Evolutionary conservation across 2,113 vertebrate genomes (phyloP).

Genomic region (Sinocyclocheilus rhinocerous): DNA sequence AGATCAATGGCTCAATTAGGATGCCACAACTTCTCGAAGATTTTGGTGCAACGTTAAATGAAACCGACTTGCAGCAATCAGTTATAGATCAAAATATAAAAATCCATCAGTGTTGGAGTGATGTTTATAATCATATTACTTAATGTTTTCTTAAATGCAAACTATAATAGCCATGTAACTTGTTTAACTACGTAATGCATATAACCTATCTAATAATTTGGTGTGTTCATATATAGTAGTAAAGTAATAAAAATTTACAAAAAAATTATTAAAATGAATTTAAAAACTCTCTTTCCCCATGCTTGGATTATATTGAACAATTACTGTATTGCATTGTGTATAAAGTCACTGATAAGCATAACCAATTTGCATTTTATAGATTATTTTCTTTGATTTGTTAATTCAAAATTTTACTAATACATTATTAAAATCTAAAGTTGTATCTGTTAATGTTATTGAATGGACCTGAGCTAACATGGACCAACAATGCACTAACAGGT

Average conservation of each 20-base stretch:
- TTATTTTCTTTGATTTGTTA: no score
- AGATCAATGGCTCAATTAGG: constrained; percentile 27
- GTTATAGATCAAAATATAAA: background rate
- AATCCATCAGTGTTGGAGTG: background rate
- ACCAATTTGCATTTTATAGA: background rate
- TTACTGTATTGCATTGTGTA: background rate
- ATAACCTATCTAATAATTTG: background rate
- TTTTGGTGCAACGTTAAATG: background rate
- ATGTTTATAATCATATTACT: background rate
- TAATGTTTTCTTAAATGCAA: background rate
- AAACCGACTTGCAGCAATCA: background rate
- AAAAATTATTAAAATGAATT: background rate
- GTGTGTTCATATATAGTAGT: background rate
- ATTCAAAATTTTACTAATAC: no score
- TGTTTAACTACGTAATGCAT: background rate
- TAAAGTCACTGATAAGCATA: background rate
- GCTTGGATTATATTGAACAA: background rate
- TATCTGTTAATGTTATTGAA: no score
- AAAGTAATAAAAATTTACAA: background rate
- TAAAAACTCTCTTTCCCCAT: background rate
- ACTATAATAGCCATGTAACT: background rate
- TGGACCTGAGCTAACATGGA: no score
- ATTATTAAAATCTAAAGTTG: no score
- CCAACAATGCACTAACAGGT: no score
- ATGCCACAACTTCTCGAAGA: background rate